Base-by-base conservation (phyloP, 2,888 invertebrate genomes). In the Emmelina monodactyla region DNA sequence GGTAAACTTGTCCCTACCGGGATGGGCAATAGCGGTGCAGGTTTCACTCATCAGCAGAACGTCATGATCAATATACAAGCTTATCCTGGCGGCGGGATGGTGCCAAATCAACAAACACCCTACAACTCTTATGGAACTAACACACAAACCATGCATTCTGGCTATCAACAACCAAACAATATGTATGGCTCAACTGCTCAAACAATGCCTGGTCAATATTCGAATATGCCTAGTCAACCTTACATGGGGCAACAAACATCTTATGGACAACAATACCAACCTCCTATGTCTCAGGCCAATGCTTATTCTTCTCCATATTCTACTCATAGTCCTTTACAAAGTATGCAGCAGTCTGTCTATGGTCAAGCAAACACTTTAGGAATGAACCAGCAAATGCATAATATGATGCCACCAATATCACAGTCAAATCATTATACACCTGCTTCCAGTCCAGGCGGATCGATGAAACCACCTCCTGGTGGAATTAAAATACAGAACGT, bases 21-120 rank as follows among this genome's bases (percentile, higher is more conserved):
- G 1, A 68, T 72, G 1, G 57, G 63, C 7, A 54, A 55, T 14
- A 51, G 50, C 38, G 55, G 60, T 1, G 44, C 69, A 14, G 68
- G 68, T 1, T 80, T 73, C 32, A 80, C 85, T 35, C 85, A 85
- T 49, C 85, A 85, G 50, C 85, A 85, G 51, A 85, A 85, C 51
- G 85, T 85, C 2, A 76, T 85, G 64, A 85, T 85, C 32, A 85
- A 85, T 46, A 85, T 85, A 16, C 85, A 85, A 51, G 85, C 85
- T 32, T 85, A 84, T 47, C 85, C 85, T 3, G 83, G 83, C 16
- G 67, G 60, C 16, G 81, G 81, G 10, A 66, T 68, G 25, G 75
- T 82, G 62, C 72, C 69, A 35, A 54, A 14, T 14, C 70, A 75
- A 10, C 72, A 72, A 2, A 81, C 73, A 14, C 59, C 73, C 15